phyloP scores from a whole-genome alignment of 1,140 invertebrate genomes.

The Drosophila ananassae region DNA sequence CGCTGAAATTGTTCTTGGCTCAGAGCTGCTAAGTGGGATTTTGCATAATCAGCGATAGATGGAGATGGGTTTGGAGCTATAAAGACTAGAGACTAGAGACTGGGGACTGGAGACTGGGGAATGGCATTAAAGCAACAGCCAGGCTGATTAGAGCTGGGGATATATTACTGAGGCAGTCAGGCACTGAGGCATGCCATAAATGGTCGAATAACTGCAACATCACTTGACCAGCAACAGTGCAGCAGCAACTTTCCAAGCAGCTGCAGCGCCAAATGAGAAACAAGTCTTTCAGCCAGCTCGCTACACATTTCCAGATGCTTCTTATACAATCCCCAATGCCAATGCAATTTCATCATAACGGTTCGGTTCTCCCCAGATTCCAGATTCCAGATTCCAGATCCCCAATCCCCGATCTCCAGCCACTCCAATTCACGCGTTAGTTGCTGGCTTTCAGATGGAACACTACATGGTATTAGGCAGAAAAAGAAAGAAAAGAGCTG shows the following conservation, averaged over 20 bases:
- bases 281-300: constrained; percentile 38
- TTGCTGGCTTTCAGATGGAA: too few relatives aligned
- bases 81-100: not conserved
- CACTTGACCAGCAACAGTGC: constrained; percentile 64
- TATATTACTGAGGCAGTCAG: constrained; percentile 10
- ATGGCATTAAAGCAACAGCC: constrained; percentile 2
- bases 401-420: not conserved
- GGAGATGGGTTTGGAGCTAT: constrained; percentile 2
- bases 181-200: constrained; percentile 68
- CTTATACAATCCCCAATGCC: constrained; percentile 52
- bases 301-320: constrained; percentile 51
- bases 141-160: not conserved
- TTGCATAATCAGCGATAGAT: constrained; percentile 30
- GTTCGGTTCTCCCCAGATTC: constrained; percentile 8
- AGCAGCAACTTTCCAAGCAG: constrained; percentile 67
- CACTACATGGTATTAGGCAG: too few relatives aligned
- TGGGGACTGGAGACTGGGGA: not conserved
- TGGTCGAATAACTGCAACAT: constrained; percentile 75
- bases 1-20: constrained; percentile 23
- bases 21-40: constrained; percentile 25
- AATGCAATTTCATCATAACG: constrained; percentile 59
- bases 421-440: not conserved
- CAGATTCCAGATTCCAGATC: not conserved
- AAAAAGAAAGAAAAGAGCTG: not conserved
- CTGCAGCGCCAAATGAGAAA: constrained; percentile 32